phyloP scores from a whole-genome alignment of 2,797 vertebrate genomes.

The Hippocampus kuda region DNA sequence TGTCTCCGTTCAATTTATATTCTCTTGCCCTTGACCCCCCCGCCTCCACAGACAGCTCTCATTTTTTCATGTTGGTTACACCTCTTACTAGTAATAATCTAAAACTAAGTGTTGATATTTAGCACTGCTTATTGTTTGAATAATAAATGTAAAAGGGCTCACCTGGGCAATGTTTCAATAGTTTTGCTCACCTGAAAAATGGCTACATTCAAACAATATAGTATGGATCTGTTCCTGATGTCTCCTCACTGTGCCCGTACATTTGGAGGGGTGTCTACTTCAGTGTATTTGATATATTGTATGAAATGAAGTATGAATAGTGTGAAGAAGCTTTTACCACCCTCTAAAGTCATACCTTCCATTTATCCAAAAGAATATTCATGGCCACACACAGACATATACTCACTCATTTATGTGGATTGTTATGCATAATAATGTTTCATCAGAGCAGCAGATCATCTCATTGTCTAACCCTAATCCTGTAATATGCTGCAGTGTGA shows the following conservation, averaged over 20 bases:
- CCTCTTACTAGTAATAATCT: too few species aligned
- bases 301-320: background rate
- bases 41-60: too few species aligned
- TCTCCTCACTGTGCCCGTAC: background rate
- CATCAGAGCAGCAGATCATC: slow-evolving; percentile 37
- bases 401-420: slow-evolving; percentile 18
- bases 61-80: too few species aligned
- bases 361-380: background rate
- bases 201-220: background rate
- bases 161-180: background rate
- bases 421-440: slow-evolving; percentile 34
- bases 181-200: background rate
- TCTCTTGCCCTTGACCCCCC: too few species aligned
- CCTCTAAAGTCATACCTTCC: background rate
- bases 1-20: too few species aligned
- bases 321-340: background rate
- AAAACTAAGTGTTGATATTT: too few species aligned
- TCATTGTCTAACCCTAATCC: slow-evolving; percentile 44
- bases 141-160: background rate
- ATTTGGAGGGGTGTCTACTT: background rate
- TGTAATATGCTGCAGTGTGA: slow-evolving; percentile 40
- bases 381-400: background rate
- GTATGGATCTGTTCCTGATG: background rate
- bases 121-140: too few species aligned
- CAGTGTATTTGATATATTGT: background rate